Evolutionary conservation across 2,888 invertebrate genomes (phyloP).

Genomic region (Drosophila colorata): DNA sequence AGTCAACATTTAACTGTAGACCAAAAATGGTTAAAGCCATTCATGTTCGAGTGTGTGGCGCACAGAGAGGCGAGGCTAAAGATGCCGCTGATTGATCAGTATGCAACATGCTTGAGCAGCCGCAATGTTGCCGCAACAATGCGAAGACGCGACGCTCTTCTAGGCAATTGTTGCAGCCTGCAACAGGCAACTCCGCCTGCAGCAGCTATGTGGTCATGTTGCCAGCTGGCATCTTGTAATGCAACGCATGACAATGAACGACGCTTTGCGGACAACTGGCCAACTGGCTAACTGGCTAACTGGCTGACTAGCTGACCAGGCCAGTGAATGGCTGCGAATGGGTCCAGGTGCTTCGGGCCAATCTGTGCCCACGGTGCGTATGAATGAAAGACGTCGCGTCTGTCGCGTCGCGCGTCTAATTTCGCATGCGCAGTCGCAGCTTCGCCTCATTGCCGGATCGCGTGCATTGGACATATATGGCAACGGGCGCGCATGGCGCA

Average conservation of each 20-base stretch:
- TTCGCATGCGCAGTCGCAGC: slow-evolving; percentile 66
- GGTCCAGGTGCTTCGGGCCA: slow-evolving; percentile 6
- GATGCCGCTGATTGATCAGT: slow-evolving; percentile 82
- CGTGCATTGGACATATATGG: slow-evolving; percentile 83
- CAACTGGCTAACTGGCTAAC: slow-evolving; percentile 13
- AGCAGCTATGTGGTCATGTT: slow-evolving; percentile 23
- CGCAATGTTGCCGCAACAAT: slow-evolving; percentile 73
- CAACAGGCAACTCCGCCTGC: slow-evolving; percentile 20
- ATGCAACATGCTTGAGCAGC: slow-evolving; percentile 80
- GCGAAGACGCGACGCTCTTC: slow-evolving; percentile 42
- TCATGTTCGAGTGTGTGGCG: slow-evolving; percentile 60
- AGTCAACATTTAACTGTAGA: slow-evolving; percentile 74
- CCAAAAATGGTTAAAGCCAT: slow-evolving; percentile 83
- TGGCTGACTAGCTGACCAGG: not conserved
- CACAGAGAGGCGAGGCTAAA: slow-evolving; percentile 53
- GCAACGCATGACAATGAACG: slow-evolving; percentile 83
- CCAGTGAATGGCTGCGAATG: slow-evolving; percentile 58
- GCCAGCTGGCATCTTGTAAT: slow-evolving; percentile 81
- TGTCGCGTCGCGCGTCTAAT: slow-evolving; percentile 66
- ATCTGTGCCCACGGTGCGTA: slow-evolving; percentile 70
- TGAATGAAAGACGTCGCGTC: slow-evolving; percentile 64
- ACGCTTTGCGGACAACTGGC: slow-evolving; percentile 23
- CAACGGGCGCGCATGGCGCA: slow-evolving; percentile 80
- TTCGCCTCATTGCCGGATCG: slow-evolving; percentile 81
- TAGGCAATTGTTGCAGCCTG: slow-evolving; percentile 70